Base-by-base conservation (phyloP, 2,888 invertebrate genomes). In the Epistrophe grossulariae region DNA sequence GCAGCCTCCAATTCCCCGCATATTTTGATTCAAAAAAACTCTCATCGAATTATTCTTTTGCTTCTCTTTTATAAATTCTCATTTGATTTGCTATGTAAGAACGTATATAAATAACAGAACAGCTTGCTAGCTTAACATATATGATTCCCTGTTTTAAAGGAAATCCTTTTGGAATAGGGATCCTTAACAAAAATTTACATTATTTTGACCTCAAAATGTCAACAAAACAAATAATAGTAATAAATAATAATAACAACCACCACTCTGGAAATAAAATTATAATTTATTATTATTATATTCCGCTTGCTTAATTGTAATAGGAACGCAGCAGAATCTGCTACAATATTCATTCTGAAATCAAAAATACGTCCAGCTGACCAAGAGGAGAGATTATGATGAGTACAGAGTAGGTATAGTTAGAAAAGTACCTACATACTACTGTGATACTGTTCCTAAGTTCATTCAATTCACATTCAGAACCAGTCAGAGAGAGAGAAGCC, bases 271-370 rank as follows among this genome's bases (percentile, higher is more conserved):
- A 89, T 88, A 91, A 92, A 91, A 92, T 92, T 92, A 93, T 93
- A 92, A 92, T 92, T 92, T 93, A 92, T 92, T 92, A 92, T 92
- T 92, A 92, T 92, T 92, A 92, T 92, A 92, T 93, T 91, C 92
- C 91, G 91, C 91, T 92, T 92, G 92, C 92, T 92, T 92, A 93
- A 92, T 92, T 91, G 89, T 91, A 92, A 91, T 92, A 92, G 92
- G 92, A 89, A 90, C 79, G 31, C 89, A 92, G 89, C 91, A 91
- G 90, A 90, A 89, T 88, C 88, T 28, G 43, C 64, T 88, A 80
- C 66, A 38, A 48, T 31, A 24, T 24, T 24, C n/a, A 7, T 43
- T 66, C 28, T 73, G 17, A 40, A 52, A 35, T 13, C 31, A 11
- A 68, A 43, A 4, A 62, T 9, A 19, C 31, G 13, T 17, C 52